phyloP scores from a whole-genome alignment of 2,113 vertebrate species.

The Pterophyllum scalare region DNA sequence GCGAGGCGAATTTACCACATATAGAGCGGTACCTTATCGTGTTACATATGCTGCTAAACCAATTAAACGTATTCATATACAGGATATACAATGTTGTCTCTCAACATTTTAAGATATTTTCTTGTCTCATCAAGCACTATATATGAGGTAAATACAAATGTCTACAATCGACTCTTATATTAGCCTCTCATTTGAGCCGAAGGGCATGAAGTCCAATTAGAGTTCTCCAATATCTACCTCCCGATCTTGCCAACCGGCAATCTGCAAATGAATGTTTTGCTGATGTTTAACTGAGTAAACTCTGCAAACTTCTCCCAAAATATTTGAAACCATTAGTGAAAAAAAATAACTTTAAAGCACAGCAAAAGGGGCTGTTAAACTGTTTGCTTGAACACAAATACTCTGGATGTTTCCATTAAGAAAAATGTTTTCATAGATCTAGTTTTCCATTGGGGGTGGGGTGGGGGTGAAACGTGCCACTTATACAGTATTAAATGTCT shows the following conservation, averaged over 20 bases:
- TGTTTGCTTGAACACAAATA: conserved; percentile 72
- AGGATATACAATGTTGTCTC: conserved; percentile 29
- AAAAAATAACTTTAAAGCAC: conserved; percentile 58
- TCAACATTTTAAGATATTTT: conserved; percentile 39
- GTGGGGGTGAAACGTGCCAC: conserved; percentile 37
- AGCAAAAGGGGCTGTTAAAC: conserved; percentile 68
- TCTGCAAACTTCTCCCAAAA: conserved; percentile 73
- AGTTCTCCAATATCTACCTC: conserved; percentile 70
- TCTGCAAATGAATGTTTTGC: conserved; percentile 78
- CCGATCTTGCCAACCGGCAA: conserved; percentile 75
- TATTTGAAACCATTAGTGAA: conserved; percentile 74
- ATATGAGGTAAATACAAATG: conserved; percentile 63
- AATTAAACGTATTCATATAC: conserved; percentile 2
- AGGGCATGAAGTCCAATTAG: conserved; percentile 75
- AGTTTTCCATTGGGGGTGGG: conserved; percentile 44
- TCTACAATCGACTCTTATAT: conserved; percentile 62
- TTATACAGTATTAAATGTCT: conserved; percentile 42
- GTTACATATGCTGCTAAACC: neutral
- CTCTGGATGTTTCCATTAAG: conserved; percentile 64
- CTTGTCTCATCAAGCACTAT: conserved; percentile 36
- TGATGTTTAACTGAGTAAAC: conserved; percentile 75
- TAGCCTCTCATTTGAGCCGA: conserved; percentile 68
- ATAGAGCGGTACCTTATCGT: neutral
- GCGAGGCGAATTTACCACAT: conserved; percentile 4
- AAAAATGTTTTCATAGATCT: conserved; percentile 70